Conservation (phyloP, 37 sponge, comb jelly and placozoan species). For the Halisarca cf. caerulea region DNA sequence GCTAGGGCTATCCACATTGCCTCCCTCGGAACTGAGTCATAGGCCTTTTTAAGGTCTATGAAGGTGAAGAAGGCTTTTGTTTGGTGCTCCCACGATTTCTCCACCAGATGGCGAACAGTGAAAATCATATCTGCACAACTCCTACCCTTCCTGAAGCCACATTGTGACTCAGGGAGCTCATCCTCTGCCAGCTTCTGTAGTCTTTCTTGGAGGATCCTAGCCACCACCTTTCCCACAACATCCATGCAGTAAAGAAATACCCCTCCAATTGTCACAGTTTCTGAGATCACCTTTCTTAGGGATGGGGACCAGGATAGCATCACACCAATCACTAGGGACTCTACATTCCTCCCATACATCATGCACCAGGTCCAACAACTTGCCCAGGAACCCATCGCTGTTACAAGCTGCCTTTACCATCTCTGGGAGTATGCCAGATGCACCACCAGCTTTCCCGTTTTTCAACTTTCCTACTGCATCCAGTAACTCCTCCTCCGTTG, state of each 20-base stretch:
- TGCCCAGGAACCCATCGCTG: background rate
- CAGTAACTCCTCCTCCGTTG: slow-evolving; percentile 12
- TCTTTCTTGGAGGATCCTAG: slow-evolving; percentile 13
- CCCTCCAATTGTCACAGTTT: slow-evolving; percentile 24
- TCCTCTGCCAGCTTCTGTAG: slow-evolving; percentile 31
- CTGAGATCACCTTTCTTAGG: slow-evolving; percentile 23
- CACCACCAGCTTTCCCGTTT: slow-evolving; percentile 19
- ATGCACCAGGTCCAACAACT: slow-evolving; percentile 14
- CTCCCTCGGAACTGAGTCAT: slow-evolving; percentile 12
- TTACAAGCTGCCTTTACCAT: slow-evolving; percentile 1
- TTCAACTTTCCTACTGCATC: slow-evolving; percentile 9
- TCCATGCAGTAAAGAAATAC: slow-evolving; percentile 7
- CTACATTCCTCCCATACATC: background rate
- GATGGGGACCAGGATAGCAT: background rate
- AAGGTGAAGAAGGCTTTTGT: slow-evolving; percentile 8
- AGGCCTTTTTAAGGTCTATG: slow-evolving; percentile 20
- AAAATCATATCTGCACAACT: slow-evolving; percentile 9
- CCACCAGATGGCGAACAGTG: no score
- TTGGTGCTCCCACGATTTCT: slow-evolving; percentile 15
- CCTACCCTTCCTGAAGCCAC: slow-evolving; percentile 3
- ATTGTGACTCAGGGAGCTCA: slow-evolving; percentile 28
- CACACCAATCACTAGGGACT: background rate
- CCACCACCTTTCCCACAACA: slow-evolving; percentile 27
- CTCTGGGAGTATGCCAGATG: slow-evolving; percentile 22
- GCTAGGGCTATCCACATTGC: slow-evolving; percentile 29